Conservation (phyloP, 2,888 invertebrate genomes). For the Eubasilissa splendida region DNA sequence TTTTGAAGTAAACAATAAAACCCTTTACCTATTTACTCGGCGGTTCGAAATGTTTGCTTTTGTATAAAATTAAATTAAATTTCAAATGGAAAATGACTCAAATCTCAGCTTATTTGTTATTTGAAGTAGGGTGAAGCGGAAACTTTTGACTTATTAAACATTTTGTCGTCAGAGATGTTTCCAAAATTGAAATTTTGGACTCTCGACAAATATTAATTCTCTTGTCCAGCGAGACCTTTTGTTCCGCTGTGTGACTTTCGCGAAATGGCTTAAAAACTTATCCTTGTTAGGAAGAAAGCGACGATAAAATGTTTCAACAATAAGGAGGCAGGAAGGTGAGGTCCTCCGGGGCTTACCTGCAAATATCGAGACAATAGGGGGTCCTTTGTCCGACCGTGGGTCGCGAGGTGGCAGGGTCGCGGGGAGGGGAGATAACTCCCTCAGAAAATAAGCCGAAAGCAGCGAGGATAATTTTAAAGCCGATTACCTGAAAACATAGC, state of each 20-base stretch:
- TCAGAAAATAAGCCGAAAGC: conserved; percentile 2
- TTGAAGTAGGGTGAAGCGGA: not conserved
- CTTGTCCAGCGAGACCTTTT: conserved; percentile 14
- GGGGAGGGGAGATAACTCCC: not conserved
- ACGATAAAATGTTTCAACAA: conserved; percentile 29
- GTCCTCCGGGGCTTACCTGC: conserved; percentile 4
- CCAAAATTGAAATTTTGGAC: not conserved
- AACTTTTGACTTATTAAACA: not conserved
- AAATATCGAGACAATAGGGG: conserved; percentile 16
- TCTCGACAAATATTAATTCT: conserved; percentile 8
- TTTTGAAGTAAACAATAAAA: too few relatives aligned
- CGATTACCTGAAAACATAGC: conserved; percentile 44
- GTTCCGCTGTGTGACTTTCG: conserved; percentile 24
- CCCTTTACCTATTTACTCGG: too few relatives aligned
- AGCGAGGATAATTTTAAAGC: conserved; percentile 44
- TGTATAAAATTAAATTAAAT: not conserved
- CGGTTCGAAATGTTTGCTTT: too few relatives aligned
- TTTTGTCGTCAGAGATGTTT: not conserved
- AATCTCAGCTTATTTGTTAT: conserved; percentile 6
- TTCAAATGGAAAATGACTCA: not conserved
- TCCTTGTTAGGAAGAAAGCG: conserved; percentile 15
- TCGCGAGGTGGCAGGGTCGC: not conserved
- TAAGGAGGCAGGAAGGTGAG: conserved; percentile 16
- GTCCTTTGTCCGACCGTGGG: conserved; percentile 8
- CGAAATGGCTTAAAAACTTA: conserved; percentile 30